Evolutionary conservation across 2,888 invertebrate genomes (phyloP).

Genomic region (Drosophila nr. medialis): DNA sequence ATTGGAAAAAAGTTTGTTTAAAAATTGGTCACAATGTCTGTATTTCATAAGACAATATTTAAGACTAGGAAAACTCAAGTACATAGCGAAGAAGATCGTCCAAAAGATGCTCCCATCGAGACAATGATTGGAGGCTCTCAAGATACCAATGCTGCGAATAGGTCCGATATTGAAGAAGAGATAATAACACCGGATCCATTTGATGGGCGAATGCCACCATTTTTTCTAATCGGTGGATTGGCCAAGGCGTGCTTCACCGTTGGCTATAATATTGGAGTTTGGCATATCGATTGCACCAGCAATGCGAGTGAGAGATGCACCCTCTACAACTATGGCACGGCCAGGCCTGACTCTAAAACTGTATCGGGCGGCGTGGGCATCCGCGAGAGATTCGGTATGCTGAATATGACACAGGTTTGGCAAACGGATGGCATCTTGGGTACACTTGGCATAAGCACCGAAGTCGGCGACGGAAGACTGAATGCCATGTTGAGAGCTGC

Average conservation of each 20-base stretch:
- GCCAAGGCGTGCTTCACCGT: conserved; percentile 53
- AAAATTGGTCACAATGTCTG: conserved; percentile 1
- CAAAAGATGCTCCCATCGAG: background rate
- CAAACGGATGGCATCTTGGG: conserved; percentile 13
- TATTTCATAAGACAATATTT: conserved; percentile 4
- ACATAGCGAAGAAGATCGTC: background rate
- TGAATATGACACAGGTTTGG: conserved; percentile 42
- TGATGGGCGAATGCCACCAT: conserved; percentile 41
- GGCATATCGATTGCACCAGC: conserved; percentile 47
- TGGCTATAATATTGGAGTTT: conserved; percentile 50
- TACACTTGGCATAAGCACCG: conserved; percentile 3
- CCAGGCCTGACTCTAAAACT: background rate
- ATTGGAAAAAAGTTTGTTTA: background rate
- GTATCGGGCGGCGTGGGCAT: conserved; percentile 52
- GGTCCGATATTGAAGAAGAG: background rate
- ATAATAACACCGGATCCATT: background rate
- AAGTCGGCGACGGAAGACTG: background rate
- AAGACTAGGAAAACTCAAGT: background rate
- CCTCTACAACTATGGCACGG: conserved; percentile 38
- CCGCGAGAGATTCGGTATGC: conserved; percentile 13
- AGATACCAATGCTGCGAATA: background rate
- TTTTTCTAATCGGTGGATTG: conserved; percentile 50
- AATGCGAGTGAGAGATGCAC: background rate
- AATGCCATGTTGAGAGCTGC: conserved; percentile 14
- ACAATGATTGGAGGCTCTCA: background rate